Conservation (phyloP, 2,888 invertebrate genomes). For the Macaria notata region DNA sequence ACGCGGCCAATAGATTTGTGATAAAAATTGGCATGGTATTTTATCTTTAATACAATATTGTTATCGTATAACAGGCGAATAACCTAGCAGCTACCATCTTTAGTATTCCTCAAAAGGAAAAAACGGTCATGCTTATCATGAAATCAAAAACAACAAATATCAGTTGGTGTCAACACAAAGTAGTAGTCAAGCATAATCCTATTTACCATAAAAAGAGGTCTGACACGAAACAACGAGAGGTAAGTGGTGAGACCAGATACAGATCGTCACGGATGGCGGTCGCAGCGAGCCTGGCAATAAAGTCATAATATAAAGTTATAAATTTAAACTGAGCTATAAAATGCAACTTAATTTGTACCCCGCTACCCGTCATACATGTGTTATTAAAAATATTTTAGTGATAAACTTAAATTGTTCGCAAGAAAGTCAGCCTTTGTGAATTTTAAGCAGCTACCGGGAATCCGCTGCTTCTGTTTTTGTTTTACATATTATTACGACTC, state of each 20-base stretch:
- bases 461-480: background rate
- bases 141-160: too few relatives aligned
- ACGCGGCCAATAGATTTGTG: too few relatives aligned
- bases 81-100: too few relatives aligned
- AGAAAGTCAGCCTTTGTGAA: slow-evolving; percentile 14
- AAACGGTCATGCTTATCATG: too few relatives aligned
- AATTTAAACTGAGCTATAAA: slow-evolving; percentile 23
- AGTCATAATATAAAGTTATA: slow-evolving; percentile 22
- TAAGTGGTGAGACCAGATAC: slow-evolving; percentile 13
- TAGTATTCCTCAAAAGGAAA: too few relatives aligned
- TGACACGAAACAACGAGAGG: too few relatives aligned
- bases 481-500: slow-evolving; percentile 1
- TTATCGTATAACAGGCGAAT: too few relatives aligned
- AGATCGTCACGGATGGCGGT: slow-evolving; percentile 21
- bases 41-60: too few relatives aligned
- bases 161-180: too few relatives aligned
- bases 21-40: too few relatives aligned
- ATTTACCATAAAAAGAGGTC: too few relatives aligned
- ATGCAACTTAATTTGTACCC: slow-evolving; percentile 21
- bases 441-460: slow-evolving; percentile 13
- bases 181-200: too few relatives aligned
- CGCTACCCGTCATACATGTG: slow-evolving; percentile 21
- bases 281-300: slow-evolving; percentile 15
- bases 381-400: slow-evolving; percentile 22
- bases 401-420: slow-evolving; percentile 16